Evolutionary conservation across 2,113 vertebrate genomes (phyloP), one percentile per base, ranked within the genome.

Genomic region (Rhipidura dahli): DNA sequence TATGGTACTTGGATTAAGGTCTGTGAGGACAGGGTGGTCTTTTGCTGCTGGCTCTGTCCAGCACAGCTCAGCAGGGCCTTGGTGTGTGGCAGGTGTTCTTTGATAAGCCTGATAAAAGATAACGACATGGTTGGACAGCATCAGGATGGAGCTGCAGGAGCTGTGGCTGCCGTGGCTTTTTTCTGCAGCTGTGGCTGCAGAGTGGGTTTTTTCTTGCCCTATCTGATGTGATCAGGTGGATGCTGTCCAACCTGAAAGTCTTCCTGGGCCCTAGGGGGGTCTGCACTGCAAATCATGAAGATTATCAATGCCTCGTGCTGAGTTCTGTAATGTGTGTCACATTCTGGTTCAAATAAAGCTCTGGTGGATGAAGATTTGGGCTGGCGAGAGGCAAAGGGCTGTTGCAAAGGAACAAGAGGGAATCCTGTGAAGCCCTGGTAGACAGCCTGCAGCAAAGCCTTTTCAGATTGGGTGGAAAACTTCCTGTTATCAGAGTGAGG

Each of bases 101-200:
- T 79, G 47, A 1, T 42, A 12, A 72, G 17, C 6, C 18, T 16
- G 30, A 76, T 39, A 47, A 85, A 49, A 76, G 79, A n/a, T 18
- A 40, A 70, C 0, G 1, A 18, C 8, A 6, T 0, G 2, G 24
- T 8, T 57, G 82, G 65, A 49, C 14, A 17, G 69, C 75, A n/a
- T n/a, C 49, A 64, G 75, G 49, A 80, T 8, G 51, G 71, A 90
- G 61, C 79, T 92, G 85, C 13, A 26, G 68, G 71, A 89, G 50
- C 45, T 0, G 1, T 27, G 56, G 15, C 47, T 92, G 79, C 72
- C 30, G 59, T 81, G n/a, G n/a, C n/a, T n/a, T n/a, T n/a, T n/a
- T n/a, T n/a, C n/a, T n/a, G 89, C 89, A 93, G 75, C 78, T 84
- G 64, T n/a, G n/a, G 79, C 79, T 86, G 86, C 18, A 69, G 33